Conservation (phyloP, 2,888 invertebrate genomes). For the Adelognathus sp. region DNA sequence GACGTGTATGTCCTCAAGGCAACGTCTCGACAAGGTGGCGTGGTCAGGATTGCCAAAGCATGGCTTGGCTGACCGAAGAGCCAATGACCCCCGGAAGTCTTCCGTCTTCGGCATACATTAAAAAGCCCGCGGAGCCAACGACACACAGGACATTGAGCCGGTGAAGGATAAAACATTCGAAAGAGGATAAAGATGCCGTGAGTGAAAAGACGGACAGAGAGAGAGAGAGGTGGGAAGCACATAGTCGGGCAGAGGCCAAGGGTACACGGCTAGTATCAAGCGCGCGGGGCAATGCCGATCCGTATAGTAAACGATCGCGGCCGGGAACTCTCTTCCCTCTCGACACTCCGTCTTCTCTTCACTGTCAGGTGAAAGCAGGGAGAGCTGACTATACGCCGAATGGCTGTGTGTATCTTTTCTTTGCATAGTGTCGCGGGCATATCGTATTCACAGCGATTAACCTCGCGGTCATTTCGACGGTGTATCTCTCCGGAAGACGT, state of each 20-base stretch:
- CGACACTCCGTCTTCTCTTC: constrained; percentile 37
- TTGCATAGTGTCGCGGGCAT: constrained; percentile 22
- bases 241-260: constrained; percentile 36
- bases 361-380: constrained; percentile 56
- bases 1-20: not conserved
- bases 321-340: constrained; percentile 52
- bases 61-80: not conserved
- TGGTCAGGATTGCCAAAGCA: not conserved
- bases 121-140: too few species aligned
- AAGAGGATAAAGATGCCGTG: not conserved
- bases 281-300: constrained; percentile 7
- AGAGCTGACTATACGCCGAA: constrained; percentile 48
- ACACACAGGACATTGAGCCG: not conserved
- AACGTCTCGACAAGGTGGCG: not conserved
- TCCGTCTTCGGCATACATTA: not conserved
- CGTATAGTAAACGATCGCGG: constrained; percentile 41
- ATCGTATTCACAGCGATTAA: constrained; percentile 25
- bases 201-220: not conserved
- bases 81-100: constrained; percentile 29
- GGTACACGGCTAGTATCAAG: constrained; percentile 49
- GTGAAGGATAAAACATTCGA: not conserved
- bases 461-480: not conserved
- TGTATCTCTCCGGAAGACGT: not conserved
- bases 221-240: not conserved
- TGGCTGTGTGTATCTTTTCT: constrained; percentile 22